These are phyloP conservation scores for Donacobius atricapilla DNA, from an alignment of 2,113 vertebrate species.

Conservation along the genomic window DNA sequence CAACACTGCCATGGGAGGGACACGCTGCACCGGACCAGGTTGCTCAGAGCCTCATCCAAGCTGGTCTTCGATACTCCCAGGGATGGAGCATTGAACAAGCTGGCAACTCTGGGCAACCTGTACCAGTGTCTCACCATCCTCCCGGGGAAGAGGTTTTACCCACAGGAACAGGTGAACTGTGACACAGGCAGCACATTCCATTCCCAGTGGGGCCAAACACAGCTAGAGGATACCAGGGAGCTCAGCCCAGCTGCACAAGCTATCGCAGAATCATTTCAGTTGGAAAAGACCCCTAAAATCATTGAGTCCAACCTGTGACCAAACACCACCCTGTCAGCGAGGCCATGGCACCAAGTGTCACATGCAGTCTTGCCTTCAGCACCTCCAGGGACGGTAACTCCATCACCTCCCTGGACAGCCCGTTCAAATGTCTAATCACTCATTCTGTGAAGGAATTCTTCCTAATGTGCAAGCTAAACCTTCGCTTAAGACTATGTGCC, in stretches of 20 bases:
- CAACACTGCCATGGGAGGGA: not conserved
- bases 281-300: not conserved
- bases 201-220: fast-evolving
- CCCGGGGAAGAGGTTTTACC: not conserved
- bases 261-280: not conserved
- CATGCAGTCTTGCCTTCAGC: not conserved
- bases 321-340: not conserved
- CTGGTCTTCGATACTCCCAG: not conserved
- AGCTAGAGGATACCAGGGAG: no score
- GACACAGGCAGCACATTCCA: fast-evolving
- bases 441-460: not conserved
- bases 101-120: not conserved
- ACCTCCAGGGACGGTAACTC: not conserved
- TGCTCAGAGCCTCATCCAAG: not conserved
- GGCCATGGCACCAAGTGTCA: not conserved
- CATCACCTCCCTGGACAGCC: not conserved
- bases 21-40: fast-evolving
- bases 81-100: not conserved
- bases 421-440: not conserved
- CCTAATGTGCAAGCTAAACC: not conserved
- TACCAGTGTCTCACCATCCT: not conserved
- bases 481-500: no score
- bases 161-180: fast-evolving
- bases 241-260: not conserved
- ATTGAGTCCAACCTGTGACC: not conserved